Conservation (phyloP, 2,797 vertebrate genomes). For the Psittacula echo region DNA sequence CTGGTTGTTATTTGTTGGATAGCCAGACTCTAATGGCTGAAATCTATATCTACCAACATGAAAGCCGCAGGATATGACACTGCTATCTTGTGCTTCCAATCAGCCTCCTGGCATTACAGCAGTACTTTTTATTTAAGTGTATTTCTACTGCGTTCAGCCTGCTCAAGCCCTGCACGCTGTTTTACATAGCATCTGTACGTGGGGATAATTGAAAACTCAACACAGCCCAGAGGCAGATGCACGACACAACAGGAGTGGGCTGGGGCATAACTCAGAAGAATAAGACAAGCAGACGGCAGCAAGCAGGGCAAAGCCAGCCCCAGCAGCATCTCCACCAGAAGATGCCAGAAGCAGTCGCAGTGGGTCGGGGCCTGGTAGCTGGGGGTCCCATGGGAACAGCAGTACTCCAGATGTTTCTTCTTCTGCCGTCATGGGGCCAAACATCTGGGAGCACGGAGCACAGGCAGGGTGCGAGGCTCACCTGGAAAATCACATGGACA, state of each 20-base stretch:
- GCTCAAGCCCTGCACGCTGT: neutral
- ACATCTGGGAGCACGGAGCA: neutral
- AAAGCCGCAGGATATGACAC: conserved; percentile 45
- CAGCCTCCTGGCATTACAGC: conserved; percentile 44
- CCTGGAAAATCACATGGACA: conserved; percentile 50
- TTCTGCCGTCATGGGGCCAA: rapidly evolving
- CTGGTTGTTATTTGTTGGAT: conserved; percentile 5
- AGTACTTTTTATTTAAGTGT: conserved; percentile 19
- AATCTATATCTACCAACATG: conserved; percentile 27
- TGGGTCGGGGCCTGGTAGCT: neutral
- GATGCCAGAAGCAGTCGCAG: neutral
- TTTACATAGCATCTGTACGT: conserved; percentile 5
- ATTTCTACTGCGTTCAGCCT: conserved; percentile 7
- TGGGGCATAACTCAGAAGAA: conserved; percentile 29
- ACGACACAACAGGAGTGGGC: neutral
- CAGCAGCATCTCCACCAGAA: neutral
- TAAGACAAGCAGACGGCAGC: neutral
- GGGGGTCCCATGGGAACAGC: neutral
- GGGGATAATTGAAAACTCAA: conserved; percentile 32
- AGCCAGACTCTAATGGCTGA: conserved; percentile 17
- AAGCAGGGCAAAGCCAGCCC: neutral
- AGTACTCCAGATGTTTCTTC: neutral
- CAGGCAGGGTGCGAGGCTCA: neutral
- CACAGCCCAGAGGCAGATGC: neutral
- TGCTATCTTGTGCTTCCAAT: conserved; percentile 24